Conservation (phyloP, 2,113 vertebrate genomes). For the Otolemur garnettii region DNA sequence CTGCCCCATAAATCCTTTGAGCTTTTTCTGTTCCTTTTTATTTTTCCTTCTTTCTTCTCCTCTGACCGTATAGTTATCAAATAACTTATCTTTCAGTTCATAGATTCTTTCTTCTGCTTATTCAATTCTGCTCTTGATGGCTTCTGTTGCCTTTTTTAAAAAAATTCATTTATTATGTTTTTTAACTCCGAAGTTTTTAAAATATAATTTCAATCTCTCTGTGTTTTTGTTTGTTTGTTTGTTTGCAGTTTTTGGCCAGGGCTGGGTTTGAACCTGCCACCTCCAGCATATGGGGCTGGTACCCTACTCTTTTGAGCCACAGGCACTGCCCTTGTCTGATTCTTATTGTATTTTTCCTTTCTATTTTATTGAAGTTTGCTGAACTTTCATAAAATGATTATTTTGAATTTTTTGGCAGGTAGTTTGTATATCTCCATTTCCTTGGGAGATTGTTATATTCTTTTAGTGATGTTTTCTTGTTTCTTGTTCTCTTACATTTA, state of each 20-base stretch:
- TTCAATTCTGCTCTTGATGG: neutral
- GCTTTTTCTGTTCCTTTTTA: neutral
- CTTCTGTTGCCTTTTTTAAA: too few relatives aligned
- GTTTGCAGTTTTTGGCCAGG: too few relatives aligned
- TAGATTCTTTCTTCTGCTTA: neutral
- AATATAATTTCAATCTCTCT: neutral
- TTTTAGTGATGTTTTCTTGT: neutral
- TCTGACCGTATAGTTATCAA: neutral
- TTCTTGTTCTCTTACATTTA: neutral
- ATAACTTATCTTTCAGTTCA: neutral
- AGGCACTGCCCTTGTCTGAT: too few relatives aligned
- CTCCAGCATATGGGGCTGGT: too few relatives aligned
- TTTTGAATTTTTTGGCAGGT: neutral
- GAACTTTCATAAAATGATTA: neutral
- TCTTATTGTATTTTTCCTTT: neutral
- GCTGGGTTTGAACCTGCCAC: too few relatives aligned
- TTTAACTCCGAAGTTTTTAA: neutral
- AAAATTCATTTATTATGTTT: neutral
- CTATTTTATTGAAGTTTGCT: neutral
- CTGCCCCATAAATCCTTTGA: neutral
- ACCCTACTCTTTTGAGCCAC: too few relatives aligned
- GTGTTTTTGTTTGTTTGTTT: too few relatives aligned
- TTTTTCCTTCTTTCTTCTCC: neutral
- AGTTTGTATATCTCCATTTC: neutral
- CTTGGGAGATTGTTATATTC: neutral